These are phyloP conservation scores for Phortica okadai DNA, from an alignment of 2,888 invertebrate species.

Conservation along the genomic window DNA sequence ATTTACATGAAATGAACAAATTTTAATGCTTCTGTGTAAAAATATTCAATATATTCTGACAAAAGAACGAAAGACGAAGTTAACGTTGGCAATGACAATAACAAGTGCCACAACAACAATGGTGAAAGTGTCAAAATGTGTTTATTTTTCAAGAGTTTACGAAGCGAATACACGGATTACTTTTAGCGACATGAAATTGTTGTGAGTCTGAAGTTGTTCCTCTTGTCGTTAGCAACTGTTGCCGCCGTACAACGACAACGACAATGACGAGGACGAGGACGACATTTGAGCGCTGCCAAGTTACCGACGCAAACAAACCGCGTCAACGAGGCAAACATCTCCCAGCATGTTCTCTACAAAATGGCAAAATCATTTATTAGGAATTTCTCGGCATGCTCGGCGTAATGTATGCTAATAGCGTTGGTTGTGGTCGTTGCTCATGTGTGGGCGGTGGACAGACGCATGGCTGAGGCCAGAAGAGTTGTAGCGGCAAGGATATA, in stretches of 20 bases:
- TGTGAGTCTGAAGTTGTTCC: neutral
- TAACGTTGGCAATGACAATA: neutral
- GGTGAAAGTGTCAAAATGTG: slow-evolving; percentile 10
- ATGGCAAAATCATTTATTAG: slow-evolving; percentile 2
- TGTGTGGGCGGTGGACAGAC: too few species aligned
- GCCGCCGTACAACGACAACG: neutral
- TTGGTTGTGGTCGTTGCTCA: neutral
- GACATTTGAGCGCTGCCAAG: neutral
- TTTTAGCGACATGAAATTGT: neutral
- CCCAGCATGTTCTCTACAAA: neutral
- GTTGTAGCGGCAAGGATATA: too few species aligned
- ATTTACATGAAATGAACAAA: too few species aligned
- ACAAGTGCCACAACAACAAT: neutral
- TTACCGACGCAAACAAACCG: neutral
- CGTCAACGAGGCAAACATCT: neutral
- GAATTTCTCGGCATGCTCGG: neutral
- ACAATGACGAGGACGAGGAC: too few species aligned
- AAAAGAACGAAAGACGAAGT: too few species aligned
- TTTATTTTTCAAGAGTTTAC: slow-evolving; percentile 12
- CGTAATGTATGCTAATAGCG: neutral
- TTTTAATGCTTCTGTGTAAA: too few species aligned
- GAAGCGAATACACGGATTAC: neutral
- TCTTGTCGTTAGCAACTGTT: neutral
- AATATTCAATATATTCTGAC: too few species aligned
- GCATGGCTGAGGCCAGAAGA: too few species aligned